These are phyloP conservation scores for Leuciscus waleckii DNA, from an alignment of 2,797 vertebrate species.

Conservation along the genomic window DNA sequence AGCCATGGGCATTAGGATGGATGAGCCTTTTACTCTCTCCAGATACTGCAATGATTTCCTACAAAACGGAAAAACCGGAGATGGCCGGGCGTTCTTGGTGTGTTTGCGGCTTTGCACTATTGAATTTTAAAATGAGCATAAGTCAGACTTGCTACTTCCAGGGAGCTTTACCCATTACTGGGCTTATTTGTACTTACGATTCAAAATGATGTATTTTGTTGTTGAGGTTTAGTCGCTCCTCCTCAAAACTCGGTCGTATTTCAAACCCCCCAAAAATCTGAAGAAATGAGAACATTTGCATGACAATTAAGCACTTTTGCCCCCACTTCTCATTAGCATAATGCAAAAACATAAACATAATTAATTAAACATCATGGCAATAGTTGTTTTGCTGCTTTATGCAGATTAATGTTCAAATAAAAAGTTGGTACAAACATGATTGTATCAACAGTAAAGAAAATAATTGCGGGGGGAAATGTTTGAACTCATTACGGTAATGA, in stretches of 20 bases:
- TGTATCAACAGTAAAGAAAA: background rate
- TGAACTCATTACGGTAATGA: conserved; percentile 13
- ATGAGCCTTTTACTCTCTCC: conserved; percentile 43
- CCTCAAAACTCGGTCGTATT: background rate
- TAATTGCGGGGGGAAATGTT: background rate
- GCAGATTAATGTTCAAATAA: conserved; percentile 8
- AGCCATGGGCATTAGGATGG: conserved; percentile 51
- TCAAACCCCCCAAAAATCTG: background rate
- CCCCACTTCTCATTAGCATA: conserved; percentile 9
- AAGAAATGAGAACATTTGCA: background rate
- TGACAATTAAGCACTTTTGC: background rate
- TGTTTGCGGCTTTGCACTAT: background rate
- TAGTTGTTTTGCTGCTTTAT: background rate
- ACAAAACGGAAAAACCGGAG: background rate
- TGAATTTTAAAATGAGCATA: background rate
- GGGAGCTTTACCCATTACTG: background rate
- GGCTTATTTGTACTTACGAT: background rate
- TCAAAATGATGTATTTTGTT: background rate
- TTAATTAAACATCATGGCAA: background rate
- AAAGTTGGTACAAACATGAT: background rate
- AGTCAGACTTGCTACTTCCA: background rate
- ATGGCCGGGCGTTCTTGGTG: background rate
- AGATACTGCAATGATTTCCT: conserved; percentile 16
- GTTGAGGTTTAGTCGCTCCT: background rate
- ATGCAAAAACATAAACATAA: conserved; percentile 1